Evolutionary conservation across 2,797 vertebrate genomes (phyloP), one percentile per base, ranked within the genome.

Genomic region (Picus viridis): DNA sequence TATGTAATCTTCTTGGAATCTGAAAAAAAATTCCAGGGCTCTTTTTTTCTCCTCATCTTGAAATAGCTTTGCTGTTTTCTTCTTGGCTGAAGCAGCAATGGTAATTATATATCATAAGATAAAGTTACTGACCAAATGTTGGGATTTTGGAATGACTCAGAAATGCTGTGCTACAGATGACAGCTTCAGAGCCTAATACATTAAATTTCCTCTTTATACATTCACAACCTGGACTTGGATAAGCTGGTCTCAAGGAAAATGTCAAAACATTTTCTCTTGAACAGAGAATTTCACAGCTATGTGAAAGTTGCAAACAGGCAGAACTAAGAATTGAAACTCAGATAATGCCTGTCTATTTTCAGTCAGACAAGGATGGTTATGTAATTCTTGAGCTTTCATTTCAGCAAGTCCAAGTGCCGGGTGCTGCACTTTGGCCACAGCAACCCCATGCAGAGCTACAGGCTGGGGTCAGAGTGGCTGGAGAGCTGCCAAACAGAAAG

Each of bases 21-120:
- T 90, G 68, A 83, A 88, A 91, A 88, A 91, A 88, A 82, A 73
- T 1, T 47, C 85, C 90, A 92, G 85, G 16, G 61, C 89, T 68
- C 80, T 91, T 56, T 87, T 86, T n/a, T 23, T 47, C 73, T 80
- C n/a, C 39, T 88, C 39, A 65, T 29, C 32, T 94, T 91, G 82
- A 89, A 96, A 93, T 92, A 84, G 88, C 77, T 87, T 89, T 80
- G 54, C 70, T 94, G 17, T 92, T 93, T 96, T 92, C 26, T 90
- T 80, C 81, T 95, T 90, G 67, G 62, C 63, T 45, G 47, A 85
- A 92, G 87, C 34, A 70, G 75, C 15, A 63, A 5, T 58, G 91
- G 73, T 79, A 93, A 93, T 96, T 92, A 83, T 76, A 61, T 82
- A 76, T 58, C 65, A 26, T 39, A 59, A 72, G 39, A 72, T 68